Evolutionary conservation across 1,140 invertebrate genomes (phyloP), one percentile per base, ranked within the genome.

Genomic region (Ditylenchus dipsaci): DNA sequence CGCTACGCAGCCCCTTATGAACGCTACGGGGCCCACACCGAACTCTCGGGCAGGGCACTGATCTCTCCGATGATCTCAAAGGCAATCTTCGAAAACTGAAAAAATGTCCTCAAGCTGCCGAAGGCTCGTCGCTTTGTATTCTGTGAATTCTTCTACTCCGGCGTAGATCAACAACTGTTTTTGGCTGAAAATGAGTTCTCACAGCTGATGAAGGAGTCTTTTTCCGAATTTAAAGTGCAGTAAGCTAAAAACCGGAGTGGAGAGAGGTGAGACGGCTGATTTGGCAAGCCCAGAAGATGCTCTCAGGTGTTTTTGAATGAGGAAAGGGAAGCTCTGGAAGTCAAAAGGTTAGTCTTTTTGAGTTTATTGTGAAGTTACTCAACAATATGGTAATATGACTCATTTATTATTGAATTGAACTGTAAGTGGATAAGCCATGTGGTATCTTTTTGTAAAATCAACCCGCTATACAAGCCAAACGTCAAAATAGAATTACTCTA

Each of bases 101-200:
- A 93, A 76, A 98, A 98, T 86, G 87, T 98, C n/a, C 86, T 98
- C 0, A 97, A 97, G 85, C 85, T 97, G 72, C 95, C 95, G 0
- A 97, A 97, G 86, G 95, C 95, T 23, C 94, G 97, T 84, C 95
- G 73, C n/a, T 75, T 77, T 19, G 73, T 75, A 8, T 74, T 75
- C 57, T 96, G 93, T 85, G 95, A 98, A 84, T 97, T 93, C 90
- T 98, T 98, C 86, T 98, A 97, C 83, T 97, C 93, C 76, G 96
- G 76, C n/a, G 67, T 78, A 69, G 84, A 29, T 78, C 91, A 90
- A 80, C 90, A 91, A 58, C 85, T 98, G 11, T 97, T 98, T 85
- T 88, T 91, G 73, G 92, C 91, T 59, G 92, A 96, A 78, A 97
- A 97, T 86, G 95, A 97, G 86, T 97, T 97, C 82, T 90, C 90